Evolutionary conservation across 2,888 invertebrate genomes (phyloP).

Genomic region (Trichopoda pennipes): DNA sequence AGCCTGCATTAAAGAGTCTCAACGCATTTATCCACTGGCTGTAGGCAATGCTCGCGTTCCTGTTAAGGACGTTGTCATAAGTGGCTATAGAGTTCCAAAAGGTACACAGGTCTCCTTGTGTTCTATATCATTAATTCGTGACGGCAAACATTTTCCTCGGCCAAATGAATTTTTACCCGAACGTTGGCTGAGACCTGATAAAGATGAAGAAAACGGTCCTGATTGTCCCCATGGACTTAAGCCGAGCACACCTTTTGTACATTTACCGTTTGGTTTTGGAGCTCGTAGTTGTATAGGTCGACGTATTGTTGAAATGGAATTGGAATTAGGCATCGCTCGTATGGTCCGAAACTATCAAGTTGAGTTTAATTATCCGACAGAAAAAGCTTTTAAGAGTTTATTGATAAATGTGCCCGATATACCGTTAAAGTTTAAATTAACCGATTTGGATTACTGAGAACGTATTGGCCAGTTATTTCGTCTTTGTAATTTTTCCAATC

Average conservation of each 20-base stretch:
- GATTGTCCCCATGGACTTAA: conserved; percentile 85
- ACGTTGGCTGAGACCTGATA: conserved; percentile 83
- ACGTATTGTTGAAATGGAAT: conserved; percentile 87
- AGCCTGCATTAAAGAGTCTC: conserved; percentile 88
- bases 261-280: conserved; percentile 87
- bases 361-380: conserved; percentile 75
- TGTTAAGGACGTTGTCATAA: conserved; percentile 83
- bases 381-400: conserved; percentile 73
- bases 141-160: conserved; percentile 81
- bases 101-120: conserved; percentile 87
- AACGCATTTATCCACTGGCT: conserved; percentile 84
- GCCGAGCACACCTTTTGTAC: conserved; percentile 74
- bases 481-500: too few species aligned
- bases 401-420: conserved; percentile 78
- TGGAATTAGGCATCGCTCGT: conserved; percentile 81
- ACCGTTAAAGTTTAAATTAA: conserved; percentile 79
- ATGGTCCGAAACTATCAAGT: conserved; percentile 80
- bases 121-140: conserved; percentile 80
- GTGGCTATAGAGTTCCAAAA: conserved; percentile 85
- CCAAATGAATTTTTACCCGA: conserved; percentile 86
- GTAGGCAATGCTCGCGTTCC: conserved; percentile 83
- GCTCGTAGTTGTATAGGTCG: conserved; percentile 86
- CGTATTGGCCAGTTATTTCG: neutral
- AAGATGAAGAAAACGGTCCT: conserved; percentile 80
- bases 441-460: conserved; percentile 70